These are phyloP conservation scores for Jacana jacana DNA, from an alignment of 2,113 vertebrate genomes.

Conservation along the genomic window DNA sequence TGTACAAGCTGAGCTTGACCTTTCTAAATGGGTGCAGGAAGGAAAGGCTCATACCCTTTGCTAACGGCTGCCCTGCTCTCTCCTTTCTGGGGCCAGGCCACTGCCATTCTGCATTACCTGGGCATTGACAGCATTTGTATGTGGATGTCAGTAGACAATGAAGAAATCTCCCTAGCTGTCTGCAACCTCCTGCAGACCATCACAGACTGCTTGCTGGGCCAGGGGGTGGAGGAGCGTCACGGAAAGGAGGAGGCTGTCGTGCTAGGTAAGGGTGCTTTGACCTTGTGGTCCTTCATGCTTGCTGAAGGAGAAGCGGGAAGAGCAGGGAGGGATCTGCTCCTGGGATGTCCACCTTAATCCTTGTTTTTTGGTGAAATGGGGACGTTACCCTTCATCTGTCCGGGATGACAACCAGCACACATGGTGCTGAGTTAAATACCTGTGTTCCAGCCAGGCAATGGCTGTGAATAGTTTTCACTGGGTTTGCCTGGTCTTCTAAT, in stretches of 20 bases:
- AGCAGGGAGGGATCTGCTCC: background rate
- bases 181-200: constrained; percentile 91
- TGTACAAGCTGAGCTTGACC: background rate
- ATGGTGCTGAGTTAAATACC: background rate
- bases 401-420: background rate
- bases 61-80: background rate
- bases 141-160: constrained; percentile 88
- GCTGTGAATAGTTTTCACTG: background rate
- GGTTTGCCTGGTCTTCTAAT: background rate
- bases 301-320: background rate
- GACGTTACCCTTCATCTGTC: background rate
- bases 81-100: constrained; percentile 77
- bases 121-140: constrained; percentile 85
- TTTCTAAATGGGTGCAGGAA: background rate
- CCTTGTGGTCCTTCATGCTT: background rate
- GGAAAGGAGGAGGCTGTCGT: constrained; percentile 92
- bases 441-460: accelerated
- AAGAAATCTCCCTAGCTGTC: constrained; percentile 88
- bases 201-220: constrained; percentile 86
- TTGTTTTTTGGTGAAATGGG: background rate
- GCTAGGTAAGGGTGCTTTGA: constrained; percentile 75
- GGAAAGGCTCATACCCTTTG: background rate
- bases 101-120: constrained; percentile 84
- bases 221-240: constrained; percentile 81
- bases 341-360: background rate